phyloP scores from a whole-genome alignment of 2,113 vertebrate genomes.

The Lagopus leucura region DNA sequence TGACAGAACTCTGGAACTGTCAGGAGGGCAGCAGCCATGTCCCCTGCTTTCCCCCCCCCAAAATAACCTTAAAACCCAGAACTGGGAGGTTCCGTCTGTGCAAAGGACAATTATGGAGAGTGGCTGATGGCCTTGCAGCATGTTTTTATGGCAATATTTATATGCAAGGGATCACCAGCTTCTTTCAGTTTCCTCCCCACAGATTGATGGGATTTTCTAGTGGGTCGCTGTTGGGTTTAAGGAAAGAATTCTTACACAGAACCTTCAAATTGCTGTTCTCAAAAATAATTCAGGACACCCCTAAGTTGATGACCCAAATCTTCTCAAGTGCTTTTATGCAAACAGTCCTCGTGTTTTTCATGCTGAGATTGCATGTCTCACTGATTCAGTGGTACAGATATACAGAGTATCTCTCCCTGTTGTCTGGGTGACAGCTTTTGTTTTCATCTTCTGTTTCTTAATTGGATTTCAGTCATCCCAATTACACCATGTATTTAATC shows the following conservation, averaged over 20 bases:
- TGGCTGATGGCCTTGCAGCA: background rate
- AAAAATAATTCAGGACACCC: background rate
- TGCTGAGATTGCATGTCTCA: background rate
- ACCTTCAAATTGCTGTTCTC: background rate
- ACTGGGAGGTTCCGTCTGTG: background rate
- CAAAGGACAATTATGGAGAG: no score
- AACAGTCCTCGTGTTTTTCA: background rate
- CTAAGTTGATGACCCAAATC: background rate
- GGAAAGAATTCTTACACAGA: background rate
- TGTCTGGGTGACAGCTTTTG: background rate
- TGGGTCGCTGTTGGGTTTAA: background rate
- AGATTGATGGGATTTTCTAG: background rate
- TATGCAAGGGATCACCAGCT: background rate
- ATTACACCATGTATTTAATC: background rate
- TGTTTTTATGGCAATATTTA: no score
- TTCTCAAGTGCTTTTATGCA: background rate
- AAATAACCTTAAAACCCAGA: background rate
- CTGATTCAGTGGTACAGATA: background rate
- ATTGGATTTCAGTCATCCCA: slow-evolving; percentile 7
- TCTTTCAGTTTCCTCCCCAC: background rate
- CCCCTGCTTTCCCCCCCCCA: background rate
- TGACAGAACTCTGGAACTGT: background rate
- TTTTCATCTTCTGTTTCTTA: background rate
- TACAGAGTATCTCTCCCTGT: background rate
- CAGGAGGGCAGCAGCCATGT: background rate